These are phyloP conservation scores for Sardina pilchardus DNA, from an alignment of 2,113 vertebrate genomes.

Conservation along the genomic window DNA sequence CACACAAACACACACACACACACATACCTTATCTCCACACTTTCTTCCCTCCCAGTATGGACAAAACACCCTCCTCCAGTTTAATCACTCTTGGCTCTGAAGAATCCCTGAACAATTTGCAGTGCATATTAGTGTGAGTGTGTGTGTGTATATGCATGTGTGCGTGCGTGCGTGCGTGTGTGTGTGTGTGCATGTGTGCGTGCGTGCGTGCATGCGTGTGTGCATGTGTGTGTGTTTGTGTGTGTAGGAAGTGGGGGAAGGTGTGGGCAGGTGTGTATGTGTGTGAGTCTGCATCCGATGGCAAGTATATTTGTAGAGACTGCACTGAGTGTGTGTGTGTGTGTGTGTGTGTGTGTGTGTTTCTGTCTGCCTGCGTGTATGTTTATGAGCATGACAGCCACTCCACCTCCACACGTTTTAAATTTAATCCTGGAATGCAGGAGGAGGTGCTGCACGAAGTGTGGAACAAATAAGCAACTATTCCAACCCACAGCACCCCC, in stretches of 20 bases:
- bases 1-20: background rate
- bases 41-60: slow-evolving; percentile 31
- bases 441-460: background rate
- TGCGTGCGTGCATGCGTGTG: background rate
- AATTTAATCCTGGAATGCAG: slow-evolving; percentile 21
- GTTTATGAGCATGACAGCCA: slow-evolving; percentile 18
- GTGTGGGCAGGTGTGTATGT: background rate
- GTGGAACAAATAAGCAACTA: background rate
- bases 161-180: background rate
- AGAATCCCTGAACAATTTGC: slow-evolving; percentile 49
- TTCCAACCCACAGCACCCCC: background rate
- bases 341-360: background rate
- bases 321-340: background rate
- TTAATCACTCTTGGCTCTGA: background rate
- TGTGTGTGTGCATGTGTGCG: background rate
- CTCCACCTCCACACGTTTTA: slow-evolving; percentile 30
- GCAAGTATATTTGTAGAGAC: background rate
- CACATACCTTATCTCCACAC: slow-evolving; percentile 39
- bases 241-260: slow-evolving; percentile 10
- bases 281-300: background rate
- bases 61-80: slow-evolving; percentile 31
- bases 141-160: slow-evolving; percentile 13
- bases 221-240: background rate
- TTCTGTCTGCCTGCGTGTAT: background rate
- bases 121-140: slow-evolving; percentile 11